Conservation (phyloP, 2,113 vertebrate species). For the Hippocampus guttulatus region DNA sequence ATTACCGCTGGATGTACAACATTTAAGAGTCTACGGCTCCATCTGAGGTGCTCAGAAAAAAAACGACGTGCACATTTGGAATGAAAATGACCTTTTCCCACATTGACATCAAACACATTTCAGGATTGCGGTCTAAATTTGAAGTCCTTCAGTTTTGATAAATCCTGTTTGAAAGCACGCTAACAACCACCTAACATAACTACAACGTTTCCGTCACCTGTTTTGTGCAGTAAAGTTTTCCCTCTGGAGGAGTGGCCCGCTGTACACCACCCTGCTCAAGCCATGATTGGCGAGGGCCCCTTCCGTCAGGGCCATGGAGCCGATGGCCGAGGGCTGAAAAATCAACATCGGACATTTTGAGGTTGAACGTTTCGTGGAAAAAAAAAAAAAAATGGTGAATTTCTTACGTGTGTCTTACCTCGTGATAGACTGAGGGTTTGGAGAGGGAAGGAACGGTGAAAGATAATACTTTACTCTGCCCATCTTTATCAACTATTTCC, state of each 20-base stretch:
- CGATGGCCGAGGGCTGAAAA: slow-evolving; percentile 87
- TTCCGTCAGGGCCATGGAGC: slow-evolving; percentile 93
- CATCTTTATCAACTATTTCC: slow-evolving; percentile 98
- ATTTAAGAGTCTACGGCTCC: background rate
- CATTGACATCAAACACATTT: too few relatives aligned
- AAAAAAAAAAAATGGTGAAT: background rate
- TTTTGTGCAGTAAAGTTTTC: slow-evolving; percentile 97
- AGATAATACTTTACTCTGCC: slow-evolving; percentile 88
- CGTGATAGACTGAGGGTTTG: slow-evolving; percentile 95
- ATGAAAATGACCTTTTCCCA: background rate
- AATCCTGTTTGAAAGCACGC: too few relatives aligned
- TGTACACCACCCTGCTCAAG: slow-evolving; percentile 90
- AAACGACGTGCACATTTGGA: background rate
- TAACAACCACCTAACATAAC: too few relatives aligned
- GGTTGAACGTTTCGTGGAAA: background rate
- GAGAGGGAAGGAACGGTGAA: slow-evolving; percentile 96
- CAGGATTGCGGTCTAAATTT: too few relatives aligned
- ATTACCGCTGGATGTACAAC: too few relatives aligned
- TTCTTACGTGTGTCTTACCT: slow-evolving; percentile 72
- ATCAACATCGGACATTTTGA: slow-evolving; percentile 12
- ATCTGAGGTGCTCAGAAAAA: too few relatives aligned
- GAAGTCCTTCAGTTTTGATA: too few relatives aligned
- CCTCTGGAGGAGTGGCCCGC: slow-evolving; percentile 92
- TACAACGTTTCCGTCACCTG: slow-evolving; percentile 67
- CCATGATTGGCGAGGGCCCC: slow-evolving; percentile 93